A percentile compares a stretch with the other conserved stretches of the same genome.
Conservation (phyloP, 2,113 vertebrate genomes). For the Gambusia affinis region DNA sequence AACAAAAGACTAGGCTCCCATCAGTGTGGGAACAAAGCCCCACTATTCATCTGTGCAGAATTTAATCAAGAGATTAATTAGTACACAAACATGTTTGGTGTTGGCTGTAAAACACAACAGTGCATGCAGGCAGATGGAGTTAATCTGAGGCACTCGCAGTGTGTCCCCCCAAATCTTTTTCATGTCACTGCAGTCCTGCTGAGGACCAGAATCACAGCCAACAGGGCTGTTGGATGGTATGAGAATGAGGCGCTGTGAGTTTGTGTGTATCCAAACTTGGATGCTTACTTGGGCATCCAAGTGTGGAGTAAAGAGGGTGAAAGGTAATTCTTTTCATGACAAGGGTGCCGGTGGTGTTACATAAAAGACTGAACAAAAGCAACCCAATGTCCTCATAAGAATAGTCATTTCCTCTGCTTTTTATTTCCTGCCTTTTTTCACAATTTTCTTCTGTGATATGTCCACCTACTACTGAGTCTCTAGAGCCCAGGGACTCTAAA, state of each 20-base stretch:
- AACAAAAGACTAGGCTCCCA: conserved; percentile 33
- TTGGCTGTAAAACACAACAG: conserved; percentile 46
- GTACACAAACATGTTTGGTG: conserved; percentile 57
- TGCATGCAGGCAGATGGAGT: conserved; percentile 24
- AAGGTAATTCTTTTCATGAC: conserved; percentile 44
- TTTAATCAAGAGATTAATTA: conserved; percentile 79
- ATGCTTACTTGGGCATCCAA: conserved; percentile 28
- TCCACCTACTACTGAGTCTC: conserved; percentile 38
- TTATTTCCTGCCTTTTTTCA: conserved; percentile 54
- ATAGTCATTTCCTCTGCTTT: conserved; percentile 31
- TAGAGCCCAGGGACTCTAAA: conserved; percentile 48
- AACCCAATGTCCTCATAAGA: conserved; percentile 24
- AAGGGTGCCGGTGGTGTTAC: conserved; percentile 36
- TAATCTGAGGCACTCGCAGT: conserved; percentile 53
- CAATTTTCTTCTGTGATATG: conserved; percentile 41
- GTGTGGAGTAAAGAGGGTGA: conserved; percentile 30
- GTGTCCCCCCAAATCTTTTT: conserved; percentile 27
- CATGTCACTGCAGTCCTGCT: conserved; percentile 53
- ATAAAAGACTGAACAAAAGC: conserved; percentile 56
- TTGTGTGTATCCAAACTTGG: conserved; percentile 10
- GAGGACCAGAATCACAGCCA: conserved; percentile 45
- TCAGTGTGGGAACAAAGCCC: conserved; percentile 63
- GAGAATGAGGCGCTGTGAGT: conserved; percentile 7
- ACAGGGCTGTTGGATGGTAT: conserved; percentile 44
- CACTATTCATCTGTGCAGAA: conserved; percentile 56